Evolutionary conservation across 2,797 vertebrate species (phyloP).

Genomic region (Pipistrellus nathusii): DNA sequence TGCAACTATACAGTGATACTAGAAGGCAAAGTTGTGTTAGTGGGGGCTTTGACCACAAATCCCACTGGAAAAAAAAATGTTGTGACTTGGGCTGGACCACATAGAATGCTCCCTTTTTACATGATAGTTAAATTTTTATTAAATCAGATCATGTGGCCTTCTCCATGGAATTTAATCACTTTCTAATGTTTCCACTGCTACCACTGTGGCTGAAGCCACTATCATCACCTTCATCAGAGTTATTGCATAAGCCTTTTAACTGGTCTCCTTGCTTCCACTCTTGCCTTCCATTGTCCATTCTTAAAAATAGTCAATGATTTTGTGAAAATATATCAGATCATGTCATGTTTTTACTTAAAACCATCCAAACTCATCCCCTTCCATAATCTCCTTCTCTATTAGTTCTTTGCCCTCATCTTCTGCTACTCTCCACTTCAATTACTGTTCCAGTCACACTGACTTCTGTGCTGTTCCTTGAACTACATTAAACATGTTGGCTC

Average conservation of each 20-base stretch:
- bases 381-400: not conserved
- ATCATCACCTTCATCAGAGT: not conserved
- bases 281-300: not conserved
- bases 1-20: not conserved
- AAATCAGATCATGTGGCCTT: not conserved
- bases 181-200: not conserved
- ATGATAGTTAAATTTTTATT: slow-evolving; percentile 10
- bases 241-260: not conserved
- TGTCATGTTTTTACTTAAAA: not conserved
- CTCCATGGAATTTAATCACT: not conserved
- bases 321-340: slow-evolving; percentile 1
- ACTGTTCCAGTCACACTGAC: not conserved
- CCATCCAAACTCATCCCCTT: not conserved
- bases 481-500: not conserved
- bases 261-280: not conserved
- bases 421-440: not conserved
- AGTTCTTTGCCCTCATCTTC: not conserved
- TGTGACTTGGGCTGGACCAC: not conserved
- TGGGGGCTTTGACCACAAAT: slow-evolving; percentile 18
- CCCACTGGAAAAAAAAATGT: not conserved
- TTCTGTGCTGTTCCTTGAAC: not conserved
- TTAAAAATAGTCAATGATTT: not conserved
- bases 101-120: not conserved
- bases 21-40: not conserved
- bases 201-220: not conserved